Base-by-base conservation (phyloP, 2,888 invertebrate species). In the Celastrina argiolus region DNA sequence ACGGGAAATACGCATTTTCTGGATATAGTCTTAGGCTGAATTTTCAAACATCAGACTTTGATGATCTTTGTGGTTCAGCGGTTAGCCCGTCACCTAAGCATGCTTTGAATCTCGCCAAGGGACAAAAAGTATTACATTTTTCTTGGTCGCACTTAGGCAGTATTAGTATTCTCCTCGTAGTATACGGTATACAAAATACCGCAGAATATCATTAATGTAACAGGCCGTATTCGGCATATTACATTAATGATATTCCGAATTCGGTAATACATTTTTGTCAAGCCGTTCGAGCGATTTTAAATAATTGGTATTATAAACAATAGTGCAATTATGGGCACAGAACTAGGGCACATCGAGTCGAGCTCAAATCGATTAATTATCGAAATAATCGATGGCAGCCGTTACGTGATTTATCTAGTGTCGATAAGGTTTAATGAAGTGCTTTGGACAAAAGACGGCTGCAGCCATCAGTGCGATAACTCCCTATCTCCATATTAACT, bases 351-450 rank as follows among this genome's bases (percentile, higher is more conserved):
- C 76, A 78, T 79, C 82, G 85, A 83, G 34, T 39, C 22, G 83
- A 87, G 85, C 87, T 75, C 80, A 79, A 87, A 77, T 81, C 82
- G 83, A 89, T 90, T 89, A 89, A 89, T 89, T 91, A 89, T 89
- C 86, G 79, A 84, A 90, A 90, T 91, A 91, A 91, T 89, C 89
- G 89, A 91, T 90, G 81, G 88, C 79, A 85, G 85, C 84, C 87
- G 88, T 88, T 87, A 84, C 79, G 89, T 91, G 90, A 91, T 91
- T 91, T 91, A 91, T 91, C 90, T 90, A 86, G 84, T 81, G 83
- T 81, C 87, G 91, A 91, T 91, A 91, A 91, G 88, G 88, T 88
- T 91, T 91, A 91, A 91, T 91, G 90, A 91, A 90, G 91, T 89
- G 89, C 90, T 89, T 87, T 90, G 90, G 59, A 10, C 59, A 76